Evolutionary conservation across 2,113 vertebrate genomes (phyloP), one percentile per base, ranked within the genome.

Genomic region (Casuarius casuarius): DNA sequence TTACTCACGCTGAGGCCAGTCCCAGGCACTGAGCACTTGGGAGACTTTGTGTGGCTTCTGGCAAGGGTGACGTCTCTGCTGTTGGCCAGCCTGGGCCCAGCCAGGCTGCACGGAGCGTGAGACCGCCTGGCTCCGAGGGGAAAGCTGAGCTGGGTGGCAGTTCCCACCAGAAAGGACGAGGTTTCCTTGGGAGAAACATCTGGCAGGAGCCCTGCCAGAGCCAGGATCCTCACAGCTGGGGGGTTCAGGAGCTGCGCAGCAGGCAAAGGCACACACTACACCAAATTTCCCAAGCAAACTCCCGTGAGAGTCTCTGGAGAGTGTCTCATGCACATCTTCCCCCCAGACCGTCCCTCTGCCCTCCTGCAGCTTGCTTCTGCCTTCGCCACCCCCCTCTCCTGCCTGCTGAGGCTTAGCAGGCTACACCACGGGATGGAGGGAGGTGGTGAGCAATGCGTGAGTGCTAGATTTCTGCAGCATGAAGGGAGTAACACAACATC

Each of bases 51-150:
- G 29, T 58, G 26, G 29, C 15, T 3, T 49, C 54, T 78, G 70
- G 17, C 5, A 3, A 48, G 33, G 42, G 21, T 29, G 25, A 20
- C 8, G 12, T 38, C 13, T 84, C 49, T 62, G 23, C 35, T 7
- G 14, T 7, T 26, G 79, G 25, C 25, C 25, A 38, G 28, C 28
- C 14, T 19, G 13, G 44, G 22, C 29, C 38, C 2, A 1, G 76
- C 23, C 29, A 65, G n/a, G 12, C 70, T 74, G 18, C 26, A 52
- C 48, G 0, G 5, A 16, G 20, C 0, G 0, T 44, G 18, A 42
- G 48, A 42, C 75, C 1, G 1, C 25, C 19, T 73, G 44, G 48
- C 13, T 12, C 52, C 9, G 5, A 29, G 19, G 33, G 59, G 31
- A 76, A 68, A 58, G 28, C 62, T 92, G 86, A 92, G 16, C 31